Percentiles rank a stretch among this genome's conserved stretches.
These are phyloP conservation scores for Rhincodon typus DNA, from an alignment of 2,797 vertebrate species.

Conservation along the genomic window DNA sequence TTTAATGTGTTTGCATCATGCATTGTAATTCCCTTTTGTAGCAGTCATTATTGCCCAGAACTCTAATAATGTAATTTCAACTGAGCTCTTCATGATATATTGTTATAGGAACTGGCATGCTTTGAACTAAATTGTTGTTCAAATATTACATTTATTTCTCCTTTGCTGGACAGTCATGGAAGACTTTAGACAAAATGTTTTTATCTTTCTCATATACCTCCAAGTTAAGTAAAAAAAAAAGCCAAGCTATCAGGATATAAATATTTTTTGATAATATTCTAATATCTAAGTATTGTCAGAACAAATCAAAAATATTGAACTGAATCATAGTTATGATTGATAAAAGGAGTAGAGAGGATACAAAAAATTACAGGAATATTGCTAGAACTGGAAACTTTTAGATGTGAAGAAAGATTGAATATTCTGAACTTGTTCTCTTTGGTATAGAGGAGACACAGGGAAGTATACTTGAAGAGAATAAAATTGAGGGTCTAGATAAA, in stretches of 20 bases:
- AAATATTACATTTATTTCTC: not conserved
- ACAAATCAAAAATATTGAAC: not conserved
- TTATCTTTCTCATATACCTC: not conserved
- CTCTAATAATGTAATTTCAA: not conserved
- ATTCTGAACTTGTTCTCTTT: not conserved
- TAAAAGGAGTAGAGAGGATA: not conserved
- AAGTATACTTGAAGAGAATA: not conserved
- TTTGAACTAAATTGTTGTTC: not conserved
- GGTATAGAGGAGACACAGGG: not conserved
- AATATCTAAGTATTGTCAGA: not conserved
- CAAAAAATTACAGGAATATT: not conserved
- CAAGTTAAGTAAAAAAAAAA: not conserved
- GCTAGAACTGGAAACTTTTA: not conserved
- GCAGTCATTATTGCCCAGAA: not conserved
- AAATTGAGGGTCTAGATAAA: not conserved
- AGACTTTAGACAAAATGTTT: not conserved
- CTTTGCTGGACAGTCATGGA: not conserved
- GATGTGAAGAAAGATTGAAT: not conserved
- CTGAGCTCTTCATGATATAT: not conserved
- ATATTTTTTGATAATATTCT: no score
- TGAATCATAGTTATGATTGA: not conserved
- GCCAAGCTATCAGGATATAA: no score
- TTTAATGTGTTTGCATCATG: slow-evolving; percentile 7
- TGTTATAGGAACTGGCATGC: not conserved
- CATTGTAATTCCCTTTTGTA: not conserved